These are phyloP conservation scores for Idaea straminata DNA, from an alignment of 2,888 invertebrate species.

Conservation along the genomic window DNA sequence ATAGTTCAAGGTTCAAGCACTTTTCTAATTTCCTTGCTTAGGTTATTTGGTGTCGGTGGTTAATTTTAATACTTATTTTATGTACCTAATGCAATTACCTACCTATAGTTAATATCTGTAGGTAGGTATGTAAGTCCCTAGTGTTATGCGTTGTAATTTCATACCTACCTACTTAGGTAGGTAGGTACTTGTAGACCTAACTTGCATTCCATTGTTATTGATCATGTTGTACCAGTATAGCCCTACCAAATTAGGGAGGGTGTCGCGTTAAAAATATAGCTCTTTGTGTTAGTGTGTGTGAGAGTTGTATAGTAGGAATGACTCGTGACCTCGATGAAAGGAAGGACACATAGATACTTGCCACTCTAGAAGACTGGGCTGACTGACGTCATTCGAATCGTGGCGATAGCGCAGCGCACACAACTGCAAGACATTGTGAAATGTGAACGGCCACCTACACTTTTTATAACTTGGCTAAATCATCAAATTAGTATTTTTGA, in stretches of 20 bases:
- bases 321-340: slow-evolving; percentile 71
- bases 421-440: slow-evolving; percentile 73
- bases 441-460: slow-evolving; percentile 78
- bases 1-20: background rate
- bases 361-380: slow-evolving; percentile 77
- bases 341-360: slow-evolving; percentile 60
- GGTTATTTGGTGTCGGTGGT: background rate
- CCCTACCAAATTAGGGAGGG: slow-evolving; percentile 46
- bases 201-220: slow-evolving; percentile 4
- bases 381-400: slow-evolving; percentile 73
- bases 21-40: background rate
- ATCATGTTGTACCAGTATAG: slow-evolving; percentile 34
- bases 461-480: slow-evolving; percentile 61
- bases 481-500: slow-evolving; percentile 64
- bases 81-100: background rate
- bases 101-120: background rate
- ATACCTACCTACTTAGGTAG: background rate
- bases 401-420: slow-evolving; percentile 62
- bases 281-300: slow-evolving; percentile 65
- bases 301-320: slow-evolving; percentile 42
- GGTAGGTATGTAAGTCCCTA: background rate
- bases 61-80: background rate
- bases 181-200: background rate
- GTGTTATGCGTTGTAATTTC: background rate
- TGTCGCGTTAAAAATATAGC: slow-evolving; percentile 34